These are phyloP conservation scores for Schizotus pectinicornis DNA, from an alignment of 2,888 invertebrate genomes.

Conservation along the genomic window DNA sequence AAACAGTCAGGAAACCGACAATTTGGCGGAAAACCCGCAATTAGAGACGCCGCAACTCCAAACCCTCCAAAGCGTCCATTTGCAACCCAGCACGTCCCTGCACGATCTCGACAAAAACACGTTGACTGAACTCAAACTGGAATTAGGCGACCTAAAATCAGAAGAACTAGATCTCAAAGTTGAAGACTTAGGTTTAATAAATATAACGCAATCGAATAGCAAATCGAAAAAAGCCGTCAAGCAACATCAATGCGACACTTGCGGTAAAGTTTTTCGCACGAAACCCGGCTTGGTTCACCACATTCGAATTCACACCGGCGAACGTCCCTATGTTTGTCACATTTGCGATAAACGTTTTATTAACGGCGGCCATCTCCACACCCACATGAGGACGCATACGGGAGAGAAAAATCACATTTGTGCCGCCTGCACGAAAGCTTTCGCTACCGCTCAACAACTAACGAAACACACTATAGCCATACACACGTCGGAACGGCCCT, in stretches of 20 bases:
- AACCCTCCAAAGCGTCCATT: slow-evolving; percentile 41
- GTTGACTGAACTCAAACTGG: slow-evolving; percentile 46
- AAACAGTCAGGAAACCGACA: slow-evolving; percentile 19
- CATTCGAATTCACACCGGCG: slow-evolving; percentile 57
- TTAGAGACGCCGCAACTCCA: slow-evolving; percentile 34
- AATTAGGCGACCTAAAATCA: slow-evolving; percentile 45
- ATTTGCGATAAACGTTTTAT: slow-evolving; percentile 57
- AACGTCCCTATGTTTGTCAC: slow-evolving; percentile 57
- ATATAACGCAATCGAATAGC: slow-evolving; percentile 14
- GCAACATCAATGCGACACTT: slow-evolving; percentile 56
- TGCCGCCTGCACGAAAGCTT: slow-evolving; percentile 56
- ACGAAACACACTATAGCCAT: slow-evolving; percentile 58
- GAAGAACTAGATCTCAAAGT: slow-evolving; percentile 41
- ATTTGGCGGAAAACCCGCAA: slow-evolving; percentile 16
- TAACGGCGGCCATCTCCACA: slow-evolving; percentile 58
- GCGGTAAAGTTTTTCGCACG: slow-evolving; percentile 56
- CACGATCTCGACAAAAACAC: slow-evolving; percentile 42
- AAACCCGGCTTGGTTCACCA: slow-evolving; percentile 58
- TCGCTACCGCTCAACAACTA: slow-evolving; percentile 57
- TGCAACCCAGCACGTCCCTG: slow-evolving; percentile 37
- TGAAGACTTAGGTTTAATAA: slow-evolving; percentile 41
- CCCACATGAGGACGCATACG: slow-evolving; percentile 58
- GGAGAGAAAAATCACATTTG: slow-evolving; percentile 59
- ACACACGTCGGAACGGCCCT: slow-evolving; percentile 57
- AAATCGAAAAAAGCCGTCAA: slow-evolving; percentile 41